Conservation (phyloP, 2,888 invertebrate genomes). For the Onthophagus sagittarius region DNA sequence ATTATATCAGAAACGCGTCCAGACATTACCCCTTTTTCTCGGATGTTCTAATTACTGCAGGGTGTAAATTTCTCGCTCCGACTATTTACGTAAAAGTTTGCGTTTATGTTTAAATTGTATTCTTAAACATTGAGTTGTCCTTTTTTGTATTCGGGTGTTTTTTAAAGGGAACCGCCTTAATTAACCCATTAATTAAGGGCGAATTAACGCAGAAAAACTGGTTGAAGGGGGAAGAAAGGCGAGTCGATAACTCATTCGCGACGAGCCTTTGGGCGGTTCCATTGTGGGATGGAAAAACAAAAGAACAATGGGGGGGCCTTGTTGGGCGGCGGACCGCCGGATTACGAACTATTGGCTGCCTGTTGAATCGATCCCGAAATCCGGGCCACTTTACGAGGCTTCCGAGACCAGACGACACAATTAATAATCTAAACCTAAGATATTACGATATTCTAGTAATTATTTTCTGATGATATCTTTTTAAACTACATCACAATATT, state of each 20-base stretch:
- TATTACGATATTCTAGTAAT: too few species aligned
- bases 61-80: not conserved
- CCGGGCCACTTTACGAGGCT: not conserved
- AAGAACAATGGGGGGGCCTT: not conserved
- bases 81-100: not conserved
- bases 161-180: not conserved
- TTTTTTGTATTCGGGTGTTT: not conserved
- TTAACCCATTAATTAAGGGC: not conserved
- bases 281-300: not conserved
- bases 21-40: not conserved
- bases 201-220: not conserved
- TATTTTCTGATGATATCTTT: too few species aligned
- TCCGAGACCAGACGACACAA: not conserved
- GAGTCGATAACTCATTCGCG: not conserved
- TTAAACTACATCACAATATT: too few species aligned
- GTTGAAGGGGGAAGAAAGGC: not conserved
- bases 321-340: not conserved
- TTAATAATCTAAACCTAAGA: not conserved
- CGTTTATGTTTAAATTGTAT: not conserved
- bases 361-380: not conserved
- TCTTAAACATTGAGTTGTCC: not conserved
- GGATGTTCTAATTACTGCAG: not conserved
- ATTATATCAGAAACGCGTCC: not conserved
- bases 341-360: not conserved
- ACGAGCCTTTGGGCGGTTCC: not conserved